A percentile compares a stretch with the other conserved stretches of the same genome.
These are phyloP conservation scores for Asobara japonica DNA, from an alignment of 1,140 invertebrate genomes.

Conservation along the genomic window DNA sequence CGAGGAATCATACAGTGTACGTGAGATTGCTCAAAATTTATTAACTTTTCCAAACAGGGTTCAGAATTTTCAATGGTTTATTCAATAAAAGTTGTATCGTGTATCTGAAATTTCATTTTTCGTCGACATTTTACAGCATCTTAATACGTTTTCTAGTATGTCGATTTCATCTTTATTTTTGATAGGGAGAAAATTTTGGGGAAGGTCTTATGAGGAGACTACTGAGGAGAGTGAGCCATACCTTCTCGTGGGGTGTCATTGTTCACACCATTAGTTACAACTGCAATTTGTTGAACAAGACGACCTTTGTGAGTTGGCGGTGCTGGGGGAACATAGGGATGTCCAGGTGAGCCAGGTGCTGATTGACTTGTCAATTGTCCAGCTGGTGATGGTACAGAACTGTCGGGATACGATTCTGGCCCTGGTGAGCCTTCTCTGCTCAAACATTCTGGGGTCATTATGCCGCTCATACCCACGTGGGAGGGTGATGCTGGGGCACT, in stretches of 20 bases:
- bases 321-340: conserved; percentile 65
- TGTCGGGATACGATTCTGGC: conserved; percentile 71
- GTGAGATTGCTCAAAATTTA: no score
- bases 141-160: no score
- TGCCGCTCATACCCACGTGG: conserved; percentile 83
- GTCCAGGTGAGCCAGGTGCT: conserved; percentile 76
- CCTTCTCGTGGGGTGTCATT: conserved; percentile 70
- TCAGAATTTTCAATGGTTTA: no score
- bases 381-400: conserved; percentile 67
- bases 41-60: no score
- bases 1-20: no score
- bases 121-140: no score
- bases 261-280: conserved; percentile 72
- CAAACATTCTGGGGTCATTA: conserved; percentile 88
- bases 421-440: conserved; percentile 86
- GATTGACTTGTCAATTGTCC: conserved; percentile 73
- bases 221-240: no score
- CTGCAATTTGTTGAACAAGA: conserved; percentile 71
- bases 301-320: conserved; percentile 66
- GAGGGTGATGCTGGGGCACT: conserved; percentile 94
- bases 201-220: no score
- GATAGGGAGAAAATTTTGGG: no score
- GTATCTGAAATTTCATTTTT: no score
- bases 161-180: no score
- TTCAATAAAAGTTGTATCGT: no score